These are phyloP conservation scores for Perca schrenkii DNA, from an alignment of 2,113 vertebrate species.

Conservation along the genomic window DNA sequence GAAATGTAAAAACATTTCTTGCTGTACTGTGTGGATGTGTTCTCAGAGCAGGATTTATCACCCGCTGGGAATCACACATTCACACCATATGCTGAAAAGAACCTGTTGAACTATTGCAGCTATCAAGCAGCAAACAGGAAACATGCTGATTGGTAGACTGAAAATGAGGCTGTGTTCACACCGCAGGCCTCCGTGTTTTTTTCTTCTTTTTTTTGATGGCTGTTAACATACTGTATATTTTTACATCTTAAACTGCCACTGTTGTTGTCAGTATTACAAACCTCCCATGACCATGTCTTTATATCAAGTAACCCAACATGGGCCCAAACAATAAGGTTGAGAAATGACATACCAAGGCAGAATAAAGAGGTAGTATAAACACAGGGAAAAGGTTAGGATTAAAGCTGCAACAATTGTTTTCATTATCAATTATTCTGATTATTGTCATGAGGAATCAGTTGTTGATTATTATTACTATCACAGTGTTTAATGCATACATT, in stretches of 20 bases:
- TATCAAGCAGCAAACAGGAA: constrained; percentile 41
- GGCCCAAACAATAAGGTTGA: background rate
- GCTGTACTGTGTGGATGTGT: background rate
- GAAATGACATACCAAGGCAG: background rate
- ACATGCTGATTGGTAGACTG: constrained; percentile 52
- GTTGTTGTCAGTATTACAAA: background rate
- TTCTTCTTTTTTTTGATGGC: background rate
- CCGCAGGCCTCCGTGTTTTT: background rate
- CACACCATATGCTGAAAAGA: constrained; percentile 66
- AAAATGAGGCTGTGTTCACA: constrained; percentile 10
- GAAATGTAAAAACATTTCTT: constrained; percentile 16
- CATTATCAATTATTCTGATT: no score
- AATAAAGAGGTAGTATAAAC: background rate
- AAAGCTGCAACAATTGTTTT: background rate
- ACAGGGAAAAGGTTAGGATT: background rate
- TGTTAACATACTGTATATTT: background rate
- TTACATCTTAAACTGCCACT: background rate
- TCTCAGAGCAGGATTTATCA: constrained; percentile 20
- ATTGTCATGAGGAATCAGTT: no score
- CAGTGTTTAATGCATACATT: no score
- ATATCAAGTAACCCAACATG: background rate
- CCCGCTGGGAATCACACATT: constrained; percentile 31
- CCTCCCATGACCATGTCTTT: background rate
- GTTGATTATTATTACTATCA: no score
- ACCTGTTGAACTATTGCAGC: constrained; percentile 63